Percentiles rank a stretch among this genome's conserved stretches.
phyloP scores from a whole-genome alignment of 2,797 vertebrate species.

The Lagothrix lagotricha region DNA sequence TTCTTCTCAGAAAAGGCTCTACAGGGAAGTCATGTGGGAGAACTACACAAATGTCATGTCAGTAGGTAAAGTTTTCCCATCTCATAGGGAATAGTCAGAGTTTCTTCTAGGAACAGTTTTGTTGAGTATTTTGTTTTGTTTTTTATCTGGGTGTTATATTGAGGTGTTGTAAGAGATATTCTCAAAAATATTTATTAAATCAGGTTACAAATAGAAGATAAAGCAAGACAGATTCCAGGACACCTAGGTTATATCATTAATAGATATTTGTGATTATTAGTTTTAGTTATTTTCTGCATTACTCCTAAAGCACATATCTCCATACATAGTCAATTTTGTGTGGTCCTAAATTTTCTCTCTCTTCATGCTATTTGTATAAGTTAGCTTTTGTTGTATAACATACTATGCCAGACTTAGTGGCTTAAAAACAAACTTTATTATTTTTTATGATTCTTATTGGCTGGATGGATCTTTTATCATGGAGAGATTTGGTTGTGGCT shows the following conservation, averaged over 20 bases:
- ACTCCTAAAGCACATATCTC: background rate
- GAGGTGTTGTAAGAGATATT: background rate
- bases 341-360: background rate
- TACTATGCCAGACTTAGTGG: background rate
- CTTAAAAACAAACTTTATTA: background rate
- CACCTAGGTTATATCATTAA: background rate
- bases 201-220: constrained; percentile 15
- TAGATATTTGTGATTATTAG: constrained; percentile 11
- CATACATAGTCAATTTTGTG: background rate
- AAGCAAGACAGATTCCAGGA: constrained; percentile 2
- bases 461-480: background rate
- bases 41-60: constrained; percentile 73
- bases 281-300: background rate
- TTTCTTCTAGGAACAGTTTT: background rate
- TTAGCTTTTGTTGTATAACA: constrained; percentile 19
- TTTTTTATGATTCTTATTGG: constrained; percentile 9
- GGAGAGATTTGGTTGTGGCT: background rate
- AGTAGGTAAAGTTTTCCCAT: constrained; percentile 63
- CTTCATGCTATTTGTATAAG: background rate
- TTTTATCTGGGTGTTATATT: background rate
- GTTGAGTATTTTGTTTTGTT: background rate
- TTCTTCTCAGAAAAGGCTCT: constrained; percentile 69
- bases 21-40: constrained; percentile 72
- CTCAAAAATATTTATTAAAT: constrained; percentile 45
- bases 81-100: background rate